A percentile compares a stretch with the other conserved stretches of the same genome.
Evolutionary conservation across 2,797 vertebrate species (phyloP).

Genomic region (Mormyrus hasselquistii): DNA sequence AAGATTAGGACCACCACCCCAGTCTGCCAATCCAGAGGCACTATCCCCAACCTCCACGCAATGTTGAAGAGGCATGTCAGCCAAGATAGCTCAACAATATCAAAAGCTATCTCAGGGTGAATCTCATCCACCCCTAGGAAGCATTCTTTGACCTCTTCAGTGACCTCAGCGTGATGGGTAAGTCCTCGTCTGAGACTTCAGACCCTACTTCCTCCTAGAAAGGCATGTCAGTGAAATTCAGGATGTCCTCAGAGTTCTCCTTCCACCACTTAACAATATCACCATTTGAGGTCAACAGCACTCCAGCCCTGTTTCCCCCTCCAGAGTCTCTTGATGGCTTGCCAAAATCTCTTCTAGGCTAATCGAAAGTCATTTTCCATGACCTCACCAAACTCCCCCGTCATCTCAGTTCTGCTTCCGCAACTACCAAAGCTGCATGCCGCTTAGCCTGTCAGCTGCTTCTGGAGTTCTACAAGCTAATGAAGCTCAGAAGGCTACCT

Average conservation of each 20-base stretch:
- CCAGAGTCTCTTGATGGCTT: background rate
- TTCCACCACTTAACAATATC: background rate
- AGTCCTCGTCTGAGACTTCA: background rate
- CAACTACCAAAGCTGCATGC: background rate
- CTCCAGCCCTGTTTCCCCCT: background rate
- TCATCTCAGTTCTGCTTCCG: background rate
- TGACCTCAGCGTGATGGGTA: background rate
- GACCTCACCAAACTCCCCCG: background rate
- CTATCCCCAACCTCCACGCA: background rate
- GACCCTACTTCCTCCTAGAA: background rate
- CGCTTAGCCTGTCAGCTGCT: background rate
- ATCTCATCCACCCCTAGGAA: background rate
- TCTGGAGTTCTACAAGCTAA: background rate
- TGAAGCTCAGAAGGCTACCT: background rate
- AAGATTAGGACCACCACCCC: background rate
- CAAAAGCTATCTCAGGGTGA: background rate
- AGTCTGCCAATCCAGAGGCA: background rate
- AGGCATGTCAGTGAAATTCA: background rate
- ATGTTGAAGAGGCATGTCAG: background rate
- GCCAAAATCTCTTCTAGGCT: background rate
- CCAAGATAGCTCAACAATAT: background rate
- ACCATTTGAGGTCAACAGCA: background rate
- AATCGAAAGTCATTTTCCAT: background rate
- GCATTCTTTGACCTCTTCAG: background rate
- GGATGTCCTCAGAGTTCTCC: background rate